A percentile compares a stretch with the other conserved stretches of the same genome.
Conservation (phyloP, 2,797 vertebrate species). For the Coluber constrictor region DNA sequence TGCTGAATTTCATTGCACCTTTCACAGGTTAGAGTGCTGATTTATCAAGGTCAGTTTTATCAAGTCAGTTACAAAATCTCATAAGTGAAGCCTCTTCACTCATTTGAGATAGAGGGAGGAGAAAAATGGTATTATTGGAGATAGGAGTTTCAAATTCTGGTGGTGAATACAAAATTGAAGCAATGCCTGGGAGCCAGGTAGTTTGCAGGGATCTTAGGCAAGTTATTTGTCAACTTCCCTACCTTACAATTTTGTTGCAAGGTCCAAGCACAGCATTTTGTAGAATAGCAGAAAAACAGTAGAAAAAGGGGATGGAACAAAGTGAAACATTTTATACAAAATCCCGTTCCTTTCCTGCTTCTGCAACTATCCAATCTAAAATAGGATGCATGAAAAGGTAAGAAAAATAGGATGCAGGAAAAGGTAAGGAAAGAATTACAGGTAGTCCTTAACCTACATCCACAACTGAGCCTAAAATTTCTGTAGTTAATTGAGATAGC, state of each 20-base stretch:
- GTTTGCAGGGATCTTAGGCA: background rate
- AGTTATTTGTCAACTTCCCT: background rate
- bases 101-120: background rate
- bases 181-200: background rate
- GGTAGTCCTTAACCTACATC: background rate
- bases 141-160: background rate
- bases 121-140: background rate
- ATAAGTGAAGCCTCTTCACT: background rate
- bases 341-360: background rate
- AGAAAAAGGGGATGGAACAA: background rate
- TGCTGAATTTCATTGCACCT: constrained; percentile 16
- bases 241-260: background rate
- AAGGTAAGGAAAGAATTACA: background rate
- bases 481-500: background rate
- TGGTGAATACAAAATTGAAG: too few species aligned
- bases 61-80: background rate
- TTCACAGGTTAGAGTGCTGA: background rate
- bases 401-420: too few species aligned
- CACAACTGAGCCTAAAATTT: background rate
- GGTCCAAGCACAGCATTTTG: background rate
- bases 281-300: background rate
- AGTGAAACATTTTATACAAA: background rate
- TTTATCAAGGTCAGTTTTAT: constrained; percentile 25
- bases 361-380: background rate
- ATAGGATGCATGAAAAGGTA: background rate